Base-by-base conservation (phyloP, 2,888 invertebrate genomes). In the Acanthosepion esculentum region DNA sequence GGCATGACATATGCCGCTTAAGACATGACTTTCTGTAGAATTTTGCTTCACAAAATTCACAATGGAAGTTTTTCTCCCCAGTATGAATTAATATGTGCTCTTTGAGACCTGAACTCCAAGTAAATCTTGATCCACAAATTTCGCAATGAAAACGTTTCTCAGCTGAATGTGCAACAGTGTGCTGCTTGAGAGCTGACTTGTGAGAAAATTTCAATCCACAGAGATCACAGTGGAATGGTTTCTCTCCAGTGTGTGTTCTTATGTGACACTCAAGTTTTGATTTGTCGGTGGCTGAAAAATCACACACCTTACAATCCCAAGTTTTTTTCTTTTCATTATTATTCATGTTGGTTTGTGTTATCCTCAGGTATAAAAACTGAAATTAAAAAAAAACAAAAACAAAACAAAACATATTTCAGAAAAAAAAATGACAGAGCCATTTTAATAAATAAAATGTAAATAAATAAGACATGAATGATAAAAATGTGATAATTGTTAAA, bases 171-270 rank as follows among this genome's bases (percentile, higher is more conserved):
- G 92, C 23, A 48, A 48, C 48, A 20, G 29, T 48, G 48, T 92
- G 92, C 23, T 48, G 41, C 10, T 15, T 41, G 26, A 92, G 48
- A 2, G 48, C 7, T 26, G 92, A 92, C 5, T 48, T 48, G 7
- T 92, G 41, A 41, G 92, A 92, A 92, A 92, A 92, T 23, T 92
- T 92, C 29, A 23, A 48, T 48, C 92, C 92, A 48, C 92, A 92
- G 1, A 92, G 48, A 18, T 92, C 92, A 92, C 92, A 92, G 23
- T 48, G 33, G 48, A 92, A 92, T 5, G 92, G 92, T 33, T 92
- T 48, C 26, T 41, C 92, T 48, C 41, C 92, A 33, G 92, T 92
- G 48, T 92, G 92, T 92, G 48, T 92, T 92, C 48, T 48, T 48
- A 92, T 92, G 48, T 92, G 92, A 48, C 92, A 20, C 23, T 59